Base-by-base conservation (phyloP, 2,113 vertebrate genomes). In the Sardina pilchardus region DNA sequence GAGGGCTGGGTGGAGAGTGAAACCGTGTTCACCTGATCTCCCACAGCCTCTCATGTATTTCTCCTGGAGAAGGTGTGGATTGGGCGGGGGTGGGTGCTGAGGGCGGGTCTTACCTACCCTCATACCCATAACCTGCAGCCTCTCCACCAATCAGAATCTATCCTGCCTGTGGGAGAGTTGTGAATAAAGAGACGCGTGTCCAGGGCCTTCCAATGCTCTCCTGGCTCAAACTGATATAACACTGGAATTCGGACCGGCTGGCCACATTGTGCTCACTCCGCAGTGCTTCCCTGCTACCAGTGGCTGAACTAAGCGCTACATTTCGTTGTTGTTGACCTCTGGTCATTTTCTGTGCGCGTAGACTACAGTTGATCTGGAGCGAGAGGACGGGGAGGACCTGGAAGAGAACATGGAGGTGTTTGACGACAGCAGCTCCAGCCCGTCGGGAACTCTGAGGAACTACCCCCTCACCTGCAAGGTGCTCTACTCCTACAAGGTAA, bases 391-490 rank as follows among this genome's bases (percentile, higher is more conserved):
- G 2, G 98, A 99, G 90, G 98, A 99, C 91, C 95, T 97, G 88
- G 98, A 99, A 86, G 98, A 99, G 90, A 99, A 96, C 90, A 97
- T 99, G 98, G 98, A 99, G 91, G 96, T 96, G 82, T 98, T 98
- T 85, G 98, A 99, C 83, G 98, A 99, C 93, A 99, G 98, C 93
- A 97, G 97, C 86, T 99, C 97, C 81, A 99, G 98, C 88, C 98
- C 98, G 83, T 99, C 98, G 39, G 98, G 98, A 85, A 99, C 98
- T n/a, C 95, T 99, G 81, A 94, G 98, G 88, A 99, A 98, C 92
- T 99, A 99, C 75, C 98, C 98, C 0, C 95, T 99, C 84, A 99
- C 98, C 91, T 99, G 98, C 94, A 99, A 99, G 93, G 98, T 99
- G 80, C 95, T 99, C 89, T 99, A 99, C 94, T 99, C 97, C 0